Base-by-base conservation (phyloP, 2,113 vertebrate genomes). In the Prochilodus magdalenae region DNA sequence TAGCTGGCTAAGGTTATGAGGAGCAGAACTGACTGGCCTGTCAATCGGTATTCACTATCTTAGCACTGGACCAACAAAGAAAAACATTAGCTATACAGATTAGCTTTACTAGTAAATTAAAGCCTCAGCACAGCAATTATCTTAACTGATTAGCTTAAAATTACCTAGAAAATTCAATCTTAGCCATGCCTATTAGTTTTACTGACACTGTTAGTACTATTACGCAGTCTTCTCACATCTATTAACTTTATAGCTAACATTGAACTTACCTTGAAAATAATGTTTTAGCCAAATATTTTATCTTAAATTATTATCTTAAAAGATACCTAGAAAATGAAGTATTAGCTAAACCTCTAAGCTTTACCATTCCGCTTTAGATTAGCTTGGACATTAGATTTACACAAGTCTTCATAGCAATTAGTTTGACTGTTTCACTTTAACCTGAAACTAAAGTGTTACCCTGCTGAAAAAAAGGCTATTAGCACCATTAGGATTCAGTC, bases 41-140 rank as follows among this genome's bases (percentile, higher is more conserved):
- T 89, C 91, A 92, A 79, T 92, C 91, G 92, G 91, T 91, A 93
- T 93, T 92, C 92, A 84, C 87, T 79, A 10, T 20, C 51, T 66
- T 36, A 22, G 53, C 53, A 55, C 40, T 7, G 22, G 18, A 51
- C 57, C 18, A 57, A 36, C 36, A 15, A 36, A 66, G 18, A 77
- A 33, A 47, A 65, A 16, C 27, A 51, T 76, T 22, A 44, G 11
- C 40, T 10, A 44, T 44, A 44, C 40, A 44, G 40, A 44, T 44
- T 44, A 76, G 8, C 16, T 27, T 76, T 27, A 20, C 27, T 11
- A 1, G 16, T 3, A 51, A 51, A 51, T 16, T 51, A 51, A 49
- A 49, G 40, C 11, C 40, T 51, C 2, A 18, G 29, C 49, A 16
- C 2, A 51, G 14, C 49, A 7, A 51, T 51, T 18, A 55, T 0